phyloP scores from a whole-genome alignment of 2,888 invertebrate species.

The Dynastes hyllus region DNA sequence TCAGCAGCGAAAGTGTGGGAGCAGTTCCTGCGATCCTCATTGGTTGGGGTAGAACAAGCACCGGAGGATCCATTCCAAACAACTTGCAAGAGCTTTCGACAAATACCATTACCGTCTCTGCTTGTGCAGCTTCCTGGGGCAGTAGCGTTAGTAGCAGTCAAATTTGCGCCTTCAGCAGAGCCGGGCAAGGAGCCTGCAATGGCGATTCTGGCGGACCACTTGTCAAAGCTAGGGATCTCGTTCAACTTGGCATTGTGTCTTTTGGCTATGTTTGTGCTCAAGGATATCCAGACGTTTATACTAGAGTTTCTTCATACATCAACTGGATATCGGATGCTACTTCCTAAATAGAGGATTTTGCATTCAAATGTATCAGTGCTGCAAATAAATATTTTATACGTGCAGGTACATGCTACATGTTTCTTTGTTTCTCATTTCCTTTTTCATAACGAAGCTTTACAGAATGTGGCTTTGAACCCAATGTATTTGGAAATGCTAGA shows the following conservation, averaged over 20 bases:
- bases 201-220: constrained; percentile 76
- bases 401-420: too few relatives aligned
- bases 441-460: too few relatives aligned
- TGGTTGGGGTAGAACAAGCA: constrained; percentile 65
- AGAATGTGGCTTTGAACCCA: too few relatives aligned
- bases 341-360: background rate
- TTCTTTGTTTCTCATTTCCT: too few relatives aligned
- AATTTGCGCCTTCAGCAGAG: constrained; percentile 75
- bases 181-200: constrained; percentile 76
- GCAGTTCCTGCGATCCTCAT: constrained; percentile 47
- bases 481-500: too few relatives aligned
- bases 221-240: constrained; percentile 64
- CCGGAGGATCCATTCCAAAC: constrained; percentile 73
- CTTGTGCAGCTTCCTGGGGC: constrained; percentile 72
- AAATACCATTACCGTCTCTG: constrained; percentile 71
- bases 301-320: constrained; percentile 71
- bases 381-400: too few relatives aligned
- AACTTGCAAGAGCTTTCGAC: constrained; percentile 74
- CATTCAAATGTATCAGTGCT: too few relatives aligned
- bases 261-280: constrained; percentile 74
- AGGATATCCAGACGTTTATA: constrained; percentile 74
- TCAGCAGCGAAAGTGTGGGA: constrained; percentile 44
- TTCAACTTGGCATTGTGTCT: constrained; percentile 73
- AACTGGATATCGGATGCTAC: constrained; percentile 68
- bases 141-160: constrained; percentile 71